Evolutionary conservation across 2,113 vertebrate genomes (phyloP).

Genomic region (Heterotilapia buettikoferi): DNA sequence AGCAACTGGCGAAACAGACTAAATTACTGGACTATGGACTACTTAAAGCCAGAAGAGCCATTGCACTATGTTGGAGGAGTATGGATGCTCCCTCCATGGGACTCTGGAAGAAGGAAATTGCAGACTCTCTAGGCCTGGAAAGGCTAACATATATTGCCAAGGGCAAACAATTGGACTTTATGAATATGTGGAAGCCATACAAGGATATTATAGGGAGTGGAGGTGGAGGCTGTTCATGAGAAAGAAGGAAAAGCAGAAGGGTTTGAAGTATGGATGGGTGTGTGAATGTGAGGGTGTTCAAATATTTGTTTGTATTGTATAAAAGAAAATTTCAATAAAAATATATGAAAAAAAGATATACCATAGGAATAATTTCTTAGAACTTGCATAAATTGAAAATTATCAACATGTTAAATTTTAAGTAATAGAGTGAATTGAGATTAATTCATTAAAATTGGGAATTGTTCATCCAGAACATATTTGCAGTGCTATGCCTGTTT

Average conservation of each 20-base stretch:
- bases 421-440: not conserved
- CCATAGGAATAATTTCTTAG: not conserved
- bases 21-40: not conserved
- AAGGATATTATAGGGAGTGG: not conserved
- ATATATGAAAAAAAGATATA: not conserved
- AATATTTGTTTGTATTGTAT: not conserved
- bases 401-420: not conserved
- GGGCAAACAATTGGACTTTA: not conserved
- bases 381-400: not conserved
- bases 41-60: not conserved
- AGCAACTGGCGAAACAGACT: not conserved
- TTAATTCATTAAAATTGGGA: not conserved
- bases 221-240: not conserved
- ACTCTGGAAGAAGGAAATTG: not conserved
- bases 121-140: not conserved
- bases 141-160: not conserved
- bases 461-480: not conserved
- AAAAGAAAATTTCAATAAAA: not conserved
- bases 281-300: not conserved
- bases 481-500: not conserved
- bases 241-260: not conserved
- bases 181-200: not conserved
- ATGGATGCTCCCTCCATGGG: not conserved
- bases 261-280: not conserved
- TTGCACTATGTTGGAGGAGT: not conserved